These are phyloP conservation scores for Channallabes apus DNA, from an alignment of 2,797 vertebrate species.

Conservation along the genomic window DNA sequence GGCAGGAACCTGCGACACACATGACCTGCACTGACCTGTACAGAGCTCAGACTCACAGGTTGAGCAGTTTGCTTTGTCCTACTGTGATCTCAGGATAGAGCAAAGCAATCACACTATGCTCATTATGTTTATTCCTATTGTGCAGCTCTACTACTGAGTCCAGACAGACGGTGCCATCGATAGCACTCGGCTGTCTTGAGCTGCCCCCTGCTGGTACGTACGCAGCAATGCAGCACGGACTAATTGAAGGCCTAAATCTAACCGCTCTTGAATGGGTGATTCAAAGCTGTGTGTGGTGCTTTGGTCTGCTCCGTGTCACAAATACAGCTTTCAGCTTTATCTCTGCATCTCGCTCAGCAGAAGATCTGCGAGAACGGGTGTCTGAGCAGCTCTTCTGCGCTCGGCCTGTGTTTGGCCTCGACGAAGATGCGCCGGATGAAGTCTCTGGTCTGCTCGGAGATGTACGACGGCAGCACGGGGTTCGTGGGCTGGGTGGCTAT, in stretches of 20 bases:
- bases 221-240: conserved; percentile 14
- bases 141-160: not conserved
- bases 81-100: not conserved
- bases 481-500: conserved; percentile 98
- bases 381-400: conserved; percentile 93
- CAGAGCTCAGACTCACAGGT: not conserved
- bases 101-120: not conserved
- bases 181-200: conserved; percentile 44
- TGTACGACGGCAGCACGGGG: conserved; percentile 86
- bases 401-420: conserved; percentile 93
- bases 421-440: conserved; percentile 94
- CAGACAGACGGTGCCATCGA: not conserved
- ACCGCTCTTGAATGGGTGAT: conserved; percentile 20
- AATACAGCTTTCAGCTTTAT: not conserved
- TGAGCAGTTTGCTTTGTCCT: not conserved
- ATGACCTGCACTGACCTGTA: conserved; percentile 1
- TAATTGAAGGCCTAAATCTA: conserved; percentile 11
- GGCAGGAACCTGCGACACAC: not conserved
- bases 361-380: conserved; percentile 93
- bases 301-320: not conserved
- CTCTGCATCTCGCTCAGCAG: conserved; percentile 76
- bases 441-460: conserved; percentile 90
- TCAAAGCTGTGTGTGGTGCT: conserved; percentile 1
- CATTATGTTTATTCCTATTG: not conserved
- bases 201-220: conserved; percentile 64